phyloP scores from a whole-genome alignment of 2,888 invertebrate species.

The Megamerina dolium region DNA sequence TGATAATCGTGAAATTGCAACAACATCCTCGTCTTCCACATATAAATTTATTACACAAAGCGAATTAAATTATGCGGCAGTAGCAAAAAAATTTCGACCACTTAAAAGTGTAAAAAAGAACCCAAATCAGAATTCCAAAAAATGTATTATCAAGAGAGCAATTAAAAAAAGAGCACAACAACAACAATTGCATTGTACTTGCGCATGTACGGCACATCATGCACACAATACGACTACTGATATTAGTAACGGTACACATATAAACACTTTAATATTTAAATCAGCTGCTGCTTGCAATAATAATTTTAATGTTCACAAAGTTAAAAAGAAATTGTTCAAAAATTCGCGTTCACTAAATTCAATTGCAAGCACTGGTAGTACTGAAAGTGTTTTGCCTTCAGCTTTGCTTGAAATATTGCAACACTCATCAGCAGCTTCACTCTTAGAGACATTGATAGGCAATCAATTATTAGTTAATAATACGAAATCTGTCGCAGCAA shows the following conservation, averaged over 20 bases:
- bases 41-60: slow-evolving; percentile 15
- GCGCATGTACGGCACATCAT: slow-evolving; percentile 30
- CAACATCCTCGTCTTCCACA: slow-evolving; percentile 4
- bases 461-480: slow-evolving; percentile 4
- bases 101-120: slow-evolving; percentile 19
- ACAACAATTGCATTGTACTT: slow-evolving; percentile 20
- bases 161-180: slow-evolving; percentile 11
- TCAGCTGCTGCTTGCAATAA: background rate
- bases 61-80: slow-evolving; percentile 32
- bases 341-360: background rate
- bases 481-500: slow-evolving; percentile 4
- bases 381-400: slow-evolving; percentile 14
- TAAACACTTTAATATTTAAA: no score
- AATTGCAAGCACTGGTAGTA: background rate
- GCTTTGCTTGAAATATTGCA: slow-evolving; percentile 31
- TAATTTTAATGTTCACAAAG: background rate
- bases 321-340: background rate
- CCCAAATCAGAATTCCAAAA: background rate
- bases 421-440: slow-evolving; percentile 14
- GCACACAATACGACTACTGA: background rate
- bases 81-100: slow-evolving; percentile 45
- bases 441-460: slow-evolving; percentile 9
- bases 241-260: background rate
- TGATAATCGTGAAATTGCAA: slow-evolving; percentile 37
- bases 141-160: slow-evolving; percentile 1